Conservation (phyloP, 2,888 invertebrate genomes). For the Drosophila pseudotalamancana region DNA sequence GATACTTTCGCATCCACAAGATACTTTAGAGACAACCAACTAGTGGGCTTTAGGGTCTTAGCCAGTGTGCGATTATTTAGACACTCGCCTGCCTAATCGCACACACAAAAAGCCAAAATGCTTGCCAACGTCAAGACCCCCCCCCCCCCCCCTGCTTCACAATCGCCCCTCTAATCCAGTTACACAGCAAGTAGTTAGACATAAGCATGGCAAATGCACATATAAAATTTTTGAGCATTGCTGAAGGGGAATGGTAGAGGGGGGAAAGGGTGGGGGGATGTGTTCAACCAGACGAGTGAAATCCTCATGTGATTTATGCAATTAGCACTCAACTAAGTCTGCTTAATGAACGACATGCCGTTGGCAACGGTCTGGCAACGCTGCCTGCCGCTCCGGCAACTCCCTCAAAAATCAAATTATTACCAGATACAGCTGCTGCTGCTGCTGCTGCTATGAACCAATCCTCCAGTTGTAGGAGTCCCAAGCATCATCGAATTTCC, state of each 20-base stretch:
- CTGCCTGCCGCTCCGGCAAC: slow-evolving; percentile 47
- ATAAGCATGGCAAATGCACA: slow-evolving; percentile 17
- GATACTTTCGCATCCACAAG: slow-evolving; percentile 35
- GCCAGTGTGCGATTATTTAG: slow-evolving; percentile 42
- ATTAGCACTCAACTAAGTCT: slow-evolving; percentile 77
- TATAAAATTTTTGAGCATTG: slow-evolving; percentile 22
- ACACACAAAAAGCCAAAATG: slow-evolving; percentile 39
- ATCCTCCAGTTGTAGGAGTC: slow-evolving; percentile 13
- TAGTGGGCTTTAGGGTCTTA: slow-evolving; percentile 32
- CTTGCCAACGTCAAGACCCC: slow-evolving; percentile 46
- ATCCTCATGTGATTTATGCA: slow-evolving; percentile 79
- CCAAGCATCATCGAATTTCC: slow-evolving; percentile 46
- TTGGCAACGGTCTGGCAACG: slow-evolving; percentile 41
- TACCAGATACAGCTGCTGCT: slow-evolving; percentile 20
- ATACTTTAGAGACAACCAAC: slow-evolving; percentile 42
- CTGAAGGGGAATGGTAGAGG: too few species aligned
- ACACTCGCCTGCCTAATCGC: slow-evolving; percentile 24
- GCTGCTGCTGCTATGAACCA: too few species aligned
- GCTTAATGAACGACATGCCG: slow-evolving; percentile 68
- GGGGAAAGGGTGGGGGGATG: neutral
- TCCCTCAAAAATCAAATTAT: slow-evolving; percentile 54
- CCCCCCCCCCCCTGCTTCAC: too few species aligned
- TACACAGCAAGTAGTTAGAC: slow-evolving; percentile 2
- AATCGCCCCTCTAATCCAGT: neutral
- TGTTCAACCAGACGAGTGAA: slow-evolving; percentile 65